Conservation (phyloP, 2,888 invertebrate species). For the Mimas tiliae region DNA sequence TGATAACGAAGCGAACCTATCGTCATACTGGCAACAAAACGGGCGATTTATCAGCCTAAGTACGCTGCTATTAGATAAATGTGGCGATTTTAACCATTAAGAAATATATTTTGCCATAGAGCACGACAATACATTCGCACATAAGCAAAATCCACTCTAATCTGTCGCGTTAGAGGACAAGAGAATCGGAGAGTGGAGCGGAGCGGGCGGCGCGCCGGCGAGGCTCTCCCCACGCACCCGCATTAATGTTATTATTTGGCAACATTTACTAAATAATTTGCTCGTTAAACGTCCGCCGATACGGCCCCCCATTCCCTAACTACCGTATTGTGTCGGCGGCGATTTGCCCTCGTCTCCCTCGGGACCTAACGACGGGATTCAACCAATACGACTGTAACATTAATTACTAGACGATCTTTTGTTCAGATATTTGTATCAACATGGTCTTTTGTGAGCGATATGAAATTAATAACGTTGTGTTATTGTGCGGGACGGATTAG, state of each 20-base stretch:
- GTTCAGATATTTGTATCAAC: conserved; percentile 76
- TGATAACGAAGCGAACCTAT: too few relatives aligned
- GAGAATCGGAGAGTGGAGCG: conserved; percentile 13
- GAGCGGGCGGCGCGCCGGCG: conserved; percentile 31
- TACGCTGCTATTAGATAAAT: too few relatives aligned
- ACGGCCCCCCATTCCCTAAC: conserved; percentile 71
- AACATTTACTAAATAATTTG: conserved; percentile 84
- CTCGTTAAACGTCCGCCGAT: conserved; percentile 81
- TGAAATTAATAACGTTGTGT: conserved; percentile 70
- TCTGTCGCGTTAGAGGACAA: conserved; percentile 25
- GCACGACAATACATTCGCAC: neutral
- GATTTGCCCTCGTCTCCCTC: conserved; percentile 63
- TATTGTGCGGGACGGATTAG: conserved; percentile 62
- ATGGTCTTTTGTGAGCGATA: conserved; percentile 74
- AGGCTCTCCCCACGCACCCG: conserved; percentile 53
- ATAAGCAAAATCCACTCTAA: conserved; percentile 26
- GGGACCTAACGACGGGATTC: conserved; percentile 71
- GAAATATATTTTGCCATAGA: too few relatives aligned
- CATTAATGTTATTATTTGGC: conserved; percentile 83
- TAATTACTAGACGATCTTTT: conserved; percentile 76
- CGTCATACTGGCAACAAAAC: too few relatives aligned
- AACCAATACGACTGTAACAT: conserved; percentile 73
- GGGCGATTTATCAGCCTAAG: too few relatives aligned
- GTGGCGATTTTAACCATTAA: too few relatives aligned
- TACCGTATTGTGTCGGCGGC: conserved; percentile 74